Evolutionary conservation across 2,888 invertebrate genomes (phyloP).

Genomic region (Taenaris catops): DNA sequence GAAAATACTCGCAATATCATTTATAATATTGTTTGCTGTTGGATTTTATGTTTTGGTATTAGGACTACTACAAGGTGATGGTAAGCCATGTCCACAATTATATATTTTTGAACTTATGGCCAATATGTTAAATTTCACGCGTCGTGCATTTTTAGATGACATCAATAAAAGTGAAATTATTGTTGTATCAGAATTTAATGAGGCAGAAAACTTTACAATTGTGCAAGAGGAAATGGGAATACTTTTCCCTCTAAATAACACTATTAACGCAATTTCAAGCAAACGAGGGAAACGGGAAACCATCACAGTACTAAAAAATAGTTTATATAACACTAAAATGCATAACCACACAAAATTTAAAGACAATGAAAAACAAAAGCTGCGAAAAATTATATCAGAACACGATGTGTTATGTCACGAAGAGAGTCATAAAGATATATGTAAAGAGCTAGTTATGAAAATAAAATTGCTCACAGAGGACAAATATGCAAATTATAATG

Average conservation of each 20-base stretch:
- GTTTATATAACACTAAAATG: neutral
- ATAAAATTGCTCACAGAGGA: conserved; percentile 37
- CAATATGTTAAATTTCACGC: neutral
- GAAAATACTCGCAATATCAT: conserved; percentile 11
- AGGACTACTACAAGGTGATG: conserved; percentile 15
- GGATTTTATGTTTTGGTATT: conserved; percentile 18
- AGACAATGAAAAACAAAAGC: conserved; percentile 40
- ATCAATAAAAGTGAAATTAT: conserved; percentile 45
- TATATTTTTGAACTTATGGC: too few species aligned
- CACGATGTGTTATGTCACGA: conserved; percentile 49
- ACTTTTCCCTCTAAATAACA: conserved; percentile 41
- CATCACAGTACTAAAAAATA: conserved; percentile 4
- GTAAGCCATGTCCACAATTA: conserved; percentile 17
- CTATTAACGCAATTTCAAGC: conserved; percentile 26
- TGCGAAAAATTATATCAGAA: conserved; percentile 48
- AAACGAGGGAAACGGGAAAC: conserved; percentile 38
- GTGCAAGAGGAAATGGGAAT: conserved; percentile 38
- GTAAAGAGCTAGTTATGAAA: conserved; percentile 49
- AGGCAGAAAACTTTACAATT: conserved; percentile 42
- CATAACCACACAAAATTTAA: conserved; percentile 31
- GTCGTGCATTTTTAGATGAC: conserved; percentile 35
- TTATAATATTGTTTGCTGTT: conserved; percentile 12
- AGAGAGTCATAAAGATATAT: conserved; percentile 42
- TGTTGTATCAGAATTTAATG: conserved; percentile 40
- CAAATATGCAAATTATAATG: conserved; percentile 14